Base-by-base conservation (phyloP, 1,140 invertebrate genomes). In the Orius laevigatus region DNA sequence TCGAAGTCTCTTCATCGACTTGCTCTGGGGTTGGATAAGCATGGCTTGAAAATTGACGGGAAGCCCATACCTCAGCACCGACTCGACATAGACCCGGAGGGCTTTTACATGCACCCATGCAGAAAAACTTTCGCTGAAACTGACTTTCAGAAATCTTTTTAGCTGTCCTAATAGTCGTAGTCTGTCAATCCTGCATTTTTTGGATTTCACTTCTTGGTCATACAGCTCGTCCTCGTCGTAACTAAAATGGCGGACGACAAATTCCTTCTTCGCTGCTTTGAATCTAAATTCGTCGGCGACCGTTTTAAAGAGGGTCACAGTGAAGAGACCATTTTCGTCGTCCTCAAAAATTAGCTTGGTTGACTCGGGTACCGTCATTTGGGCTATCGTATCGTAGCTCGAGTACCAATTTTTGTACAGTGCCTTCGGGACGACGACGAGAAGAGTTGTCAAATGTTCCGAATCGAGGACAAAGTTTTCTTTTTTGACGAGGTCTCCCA, bases 41-140 rank as follows among this genome's bases (percentile, higher is more conserved):
- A 93, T 90, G 6, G 92, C 88, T 74, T 94, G 89, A 70, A 98
- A 98, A n/a, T n/a, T n/a, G n/a, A n/a, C n/a, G n/a, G n/a, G n/a
- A n/a, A 45, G 42, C 2, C 42, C 42, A 32, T 45, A 45, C 2
- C 4, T n/a, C 5, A 45, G 42, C 12, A 45, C 16, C 20, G 11
- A 45, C 11, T 45, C 42, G 1, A 45, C 42, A 9, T 32, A 32
- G 3, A 45, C 2, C 5, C 42, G n/a, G 11, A 45, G 31, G 11
- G 42, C 20, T 5, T 31, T 15, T 9, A 45, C 11, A 10, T 45
- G 42, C 1, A n/a, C 2, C 3, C 12, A 36, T 2, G 14, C 11
- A 5, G 38, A 5, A 35, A 25, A 36, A 8, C 3, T 5, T 12
- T 47, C 42, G 20, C 42, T 45, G 35, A 31, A 49, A 14, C 20